Percentiles rank a stretch among this genome's conserved stretches.
Evolutionary conservation across 2,888 invertebrate species (phyloP).

Genomic region (Spodoptera littoralis): DNA sequence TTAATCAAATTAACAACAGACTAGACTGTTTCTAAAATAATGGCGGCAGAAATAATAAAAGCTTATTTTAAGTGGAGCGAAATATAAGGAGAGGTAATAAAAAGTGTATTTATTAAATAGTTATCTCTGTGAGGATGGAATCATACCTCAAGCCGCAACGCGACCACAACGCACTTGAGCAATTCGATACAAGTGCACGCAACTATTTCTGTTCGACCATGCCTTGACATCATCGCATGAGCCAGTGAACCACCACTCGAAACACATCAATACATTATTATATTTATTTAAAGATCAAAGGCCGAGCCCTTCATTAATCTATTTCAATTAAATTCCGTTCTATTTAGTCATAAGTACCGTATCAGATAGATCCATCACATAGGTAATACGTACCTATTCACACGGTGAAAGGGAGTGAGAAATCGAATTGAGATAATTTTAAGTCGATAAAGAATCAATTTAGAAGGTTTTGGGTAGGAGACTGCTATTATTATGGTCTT

Average conservation of each 20-base stretch:
- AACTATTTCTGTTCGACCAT: constrained; percentile 61
- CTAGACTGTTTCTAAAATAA: too few species aligned
- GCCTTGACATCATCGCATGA: constrained; percentile 47
- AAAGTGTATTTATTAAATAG: too few species aligned
- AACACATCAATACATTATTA: constrained; percentile 42
- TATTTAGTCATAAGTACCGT: constrained; percentile 6
- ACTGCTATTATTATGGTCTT: too few species aligned
- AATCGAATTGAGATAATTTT: too few species aligned
- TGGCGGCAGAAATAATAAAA: too few species aligned
- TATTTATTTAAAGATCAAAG: constrained; percentile 56
- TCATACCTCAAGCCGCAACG: constrained; percentile 33
- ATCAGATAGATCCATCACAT: neutral
- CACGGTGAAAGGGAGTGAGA: too few species aligned
- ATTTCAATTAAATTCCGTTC: constrained; percentile 24
- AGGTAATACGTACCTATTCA: too few species aligned
- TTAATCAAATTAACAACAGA: neutral
- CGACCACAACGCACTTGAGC: constrained; percentile 59
- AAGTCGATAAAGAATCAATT: too few species aligned
- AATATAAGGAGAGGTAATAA: too few species aligned
- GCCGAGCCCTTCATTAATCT: constrained; percentile 32
- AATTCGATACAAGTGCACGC: constrained; percentile 61
- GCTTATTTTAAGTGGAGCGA: neutral
- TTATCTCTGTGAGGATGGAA: constrained; percentile 38
- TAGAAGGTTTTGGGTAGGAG: too few species aligned
- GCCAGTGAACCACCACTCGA: constrained; percentile 42